phyloP scores from a whole-genome alignment of 2,797 vertebrate genomes.

The Gambusia yucatana region DNA sequence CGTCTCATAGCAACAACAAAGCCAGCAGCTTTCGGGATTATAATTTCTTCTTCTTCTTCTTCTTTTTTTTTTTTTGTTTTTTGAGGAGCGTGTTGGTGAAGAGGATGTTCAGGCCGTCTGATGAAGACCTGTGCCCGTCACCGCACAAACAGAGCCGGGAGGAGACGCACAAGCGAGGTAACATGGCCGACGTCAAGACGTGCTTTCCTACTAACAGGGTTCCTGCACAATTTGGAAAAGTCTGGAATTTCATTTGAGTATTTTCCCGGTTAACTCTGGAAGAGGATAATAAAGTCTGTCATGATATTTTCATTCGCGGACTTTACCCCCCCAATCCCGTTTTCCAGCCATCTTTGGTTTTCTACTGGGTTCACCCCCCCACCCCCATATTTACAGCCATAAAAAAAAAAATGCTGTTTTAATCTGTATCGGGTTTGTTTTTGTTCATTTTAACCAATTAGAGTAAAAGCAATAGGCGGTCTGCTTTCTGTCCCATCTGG shows the following conservation, averaged over 20 bases:
- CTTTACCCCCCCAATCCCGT: not conserved
- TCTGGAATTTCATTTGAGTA: not conserved
- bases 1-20: conserved; percentile 18
- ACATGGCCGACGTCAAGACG: not conserved
- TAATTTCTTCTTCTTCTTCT: no score
- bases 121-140: conserved; percentile 89
- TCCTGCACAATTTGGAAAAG: not conserved
- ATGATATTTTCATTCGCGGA: not conserved
- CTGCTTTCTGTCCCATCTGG: conserved; percentile 7
- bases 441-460: conserved; percentile 9
- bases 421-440: not conserved
- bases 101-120: conserved; percentile 91
- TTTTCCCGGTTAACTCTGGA: not conserved
- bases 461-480: not conserved
- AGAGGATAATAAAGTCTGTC: not conserved
- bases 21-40: conserved; percentile 9
- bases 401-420: not conserved
- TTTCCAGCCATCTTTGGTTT: not conserved
- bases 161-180: conserved; percentile 92
- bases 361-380: not conserved
- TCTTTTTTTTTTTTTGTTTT: not conserved
- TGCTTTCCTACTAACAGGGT: not conserved
- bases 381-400: not conserved
- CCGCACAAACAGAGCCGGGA: conserved; percentile 94
- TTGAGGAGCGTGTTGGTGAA: conserved; percentile 89